Percentiles rank a stretch among this genome's conserved stretches.
Evolutionary conservation across 2,888 invertebrate genomes (phyloP).

Genomic region (Cynaeus angustus): DNA sequence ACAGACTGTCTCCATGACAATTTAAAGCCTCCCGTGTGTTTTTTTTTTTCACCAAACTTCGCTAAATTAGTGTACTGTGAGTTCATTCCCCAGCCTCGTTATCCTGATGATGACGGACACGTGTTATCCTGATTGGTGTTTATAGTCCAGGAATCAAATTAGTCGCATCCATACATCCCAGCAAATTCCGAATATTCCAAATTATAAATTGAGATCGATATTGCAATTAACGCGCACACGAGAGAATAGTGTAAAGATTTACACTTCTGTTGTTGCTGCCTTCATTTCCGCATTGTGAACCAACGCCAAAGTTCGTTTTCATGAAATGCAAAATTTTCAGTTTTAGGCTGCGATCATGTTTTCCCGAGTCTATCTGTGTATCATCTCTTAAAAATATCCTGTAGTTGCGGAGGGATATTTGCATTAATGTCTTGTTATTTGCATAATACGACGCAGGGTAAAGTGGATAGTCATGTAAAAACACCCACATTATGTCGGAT

Average conservation of each 20-base stretch:
- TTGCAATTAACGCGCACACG: not conserved
- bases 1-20: too few relatives aligned
- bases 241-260: not conserved
- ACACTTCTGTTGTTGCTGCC: not conserved
- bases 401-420: conserved; percentile 55
- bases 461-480: conserved; percentile 57
- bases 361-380: conserved; percentile 52
- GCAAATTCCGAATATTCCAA: conserved; percentile 9
- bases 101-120: conserved; percentile 12
- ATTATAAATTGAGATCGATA: conserved; percentile 2
- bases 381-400: conserved; percentile 55
- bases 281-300: not conserved
- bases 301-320: not conserved
- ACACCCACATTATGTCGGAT: conserved; percentile 53
- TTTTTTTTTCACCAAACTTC: not conserved
- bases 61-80: not conserved
- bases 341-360: conserved; percentile 34
- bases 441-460: conserved; percentile 56
- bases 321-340: conserved; percentile 2
- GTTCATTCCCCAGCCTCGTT: not conserved
- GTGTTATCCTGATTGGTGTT: conserved; percentile 4
- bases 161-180: conserved; percentile 5
- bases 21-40: too few relatives aligned
- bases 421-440: conserved; percentile 57
- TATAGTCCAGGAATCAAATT: conserved; percentile 13